phyloP scores from a whole-genome alignment of 2,888 invertebrate genomes.

The Atethmia centrago region DNA sequence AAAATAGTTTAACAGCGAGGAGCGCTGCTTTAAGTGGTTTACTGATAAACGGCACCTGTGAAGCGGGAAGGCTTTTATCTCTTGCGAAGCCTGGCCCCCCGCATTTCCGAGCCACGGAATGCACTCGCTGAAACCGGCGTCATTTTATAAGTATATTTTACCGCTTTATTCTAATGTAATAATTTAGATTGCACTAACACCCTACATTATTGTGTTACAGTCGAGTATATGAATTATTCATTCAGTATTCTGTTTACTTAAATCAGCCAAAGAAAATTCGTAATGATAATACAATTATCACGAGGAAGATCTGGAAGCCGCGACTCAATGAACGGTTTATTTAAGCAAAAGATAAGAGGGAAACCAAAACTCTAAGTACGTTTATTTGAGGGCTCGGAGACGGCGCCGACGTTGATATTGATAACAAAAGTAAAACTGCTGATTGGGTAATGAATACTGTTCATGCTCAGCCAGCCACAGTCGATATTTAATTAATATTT shows the following conservation, averaged over 20 bases:
- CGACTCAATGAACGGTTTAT: conserved; percentile 58
- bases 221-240: conserved; percentile 28
- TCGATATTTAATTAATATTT: conserved; percentile 56
- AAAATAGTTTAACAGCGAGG: conserved; percentile 68
- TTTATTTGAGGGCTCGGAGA: conserved; percentile 48
- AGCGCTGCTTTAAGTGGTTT: conserved; percentile 71
- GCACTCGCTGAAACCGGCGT: conserved; percentile 48
- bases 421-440: conserved; percentile 54
- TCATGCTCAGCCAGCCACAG: conserved; percentile 38
- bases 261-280: conserved; percentile 41
- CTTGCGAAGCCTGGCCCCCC: conserved; percentile 56
- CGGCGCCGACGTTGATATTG: conserved; percentile 24
- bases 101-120: conserved; percentile 65
- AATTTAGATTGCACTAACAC: conserved; percentile 40
- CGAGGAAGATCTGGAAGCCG: conserved; percentile 36
- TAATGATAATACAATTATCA: conserved; percentile 50
- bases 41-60: conserved; percentile 76
- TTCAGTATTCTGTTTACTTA: conserved; percentile 28
- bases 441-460: conserved; percentile 50
- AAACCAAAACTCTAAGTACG: conserved; percentile 45
- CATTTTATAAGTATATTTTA: conserved; percentile 56
- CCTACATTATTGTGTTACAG: conserved; percentile 12
- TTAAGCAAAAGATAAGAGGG: conserved; percentile 53
- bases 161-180: conserved; percentile 52
- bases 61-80: conserved; percentile 75